Evolutionary conservation across 64 coral and sea anemone genomes (phyloP), one percentile per base, ranked within the genome.

Genomic region (Montipora foliosa): DNA sequence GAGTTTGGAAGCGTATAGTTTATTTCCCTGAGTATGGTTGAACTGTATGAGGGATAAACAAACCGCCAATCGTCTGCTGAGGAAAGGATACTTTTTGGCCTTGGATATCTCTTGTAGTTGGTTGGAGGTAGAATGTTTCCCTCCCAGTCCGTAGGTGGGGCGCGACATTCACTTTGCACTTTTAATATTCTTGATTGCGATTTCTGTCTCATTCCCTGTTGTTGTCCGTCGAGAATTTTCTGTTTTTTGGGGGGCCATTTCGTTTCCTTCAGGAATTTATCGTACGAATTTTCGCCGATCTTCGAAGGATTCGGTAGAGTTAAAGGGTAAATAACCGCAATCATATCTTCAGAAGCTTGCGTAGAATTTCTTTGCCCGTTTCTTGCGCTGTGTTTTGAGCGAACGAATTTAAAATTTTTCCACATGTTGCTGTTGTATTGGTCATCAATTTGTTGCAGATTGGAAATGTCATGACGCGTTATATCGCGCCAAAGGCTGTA

Each of bases 371-470:
- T 57, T 67, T 61, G 21, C 66, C 49, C 51, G 67, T 47, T 22
- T 45, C 60, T 12, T 49, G 88, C 89, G 45, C 88, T 96, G 13
- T 52, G 80, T 44, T 76, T 91, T 16, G 95, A 81, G 57, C 95
- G 88, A 25, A 97, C 95, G 79, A 97, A 97, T 78, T 94, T 97
- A 15, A 97, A 97, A 69, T 97, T 97, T 75, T 97, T 97, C 95
- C 95, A 97, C 89, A 94, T 89, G 29, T 97, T 97, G 24, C 92
- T 97, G 89, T 97, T 94, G 83, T 97, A 97, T 55, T 94, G 44
- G 13, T 91, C 79, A 44, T 97, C 95, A 7, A 77, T 88, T 61
- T 97, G 44, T 49, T 92, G 68, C 9, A 97, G 48, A 49, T 92
- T 80, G 19, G 89, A 67, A 16, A 90, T 95, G 48, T 97, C 89